These are phyloP conservation scores for Rhopalosiphum maidis DNA, from an alignment of 1,140 invertebrate genomes.

Conservation along the genomic window DNA sequence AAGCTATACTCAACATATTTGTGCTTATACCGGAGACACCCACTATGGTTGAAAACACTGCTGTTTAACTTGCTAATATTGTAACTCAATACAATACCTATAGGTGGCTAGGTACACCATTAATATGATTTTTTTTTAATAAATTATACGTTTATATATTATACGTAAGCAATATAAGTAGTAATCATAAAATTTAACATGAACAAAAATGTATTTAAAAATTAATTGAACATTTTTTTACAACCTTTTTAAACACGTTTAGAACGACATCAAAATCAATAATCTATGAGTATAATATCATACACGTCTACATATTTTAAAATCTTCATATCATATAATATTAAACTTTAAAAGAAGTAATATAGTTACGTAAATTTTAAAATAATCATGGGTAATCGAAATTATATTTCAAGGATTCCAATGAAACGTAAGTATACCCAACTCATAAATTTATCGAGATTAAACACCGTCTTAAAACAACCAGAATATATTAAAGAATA, in stretches of 20 bases:
- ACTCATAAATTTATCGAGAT: background rate
- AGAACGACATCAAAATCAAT: background rate
- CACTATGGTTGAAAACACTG: no score
- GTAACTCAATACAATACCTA: no score
- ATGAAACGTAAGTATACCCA: background rate
- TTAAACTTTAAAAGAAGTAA: background rate
- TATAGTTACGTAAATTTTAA: background rate
- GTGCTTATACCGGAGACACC: no score
- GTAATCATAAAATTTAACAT: background rate
- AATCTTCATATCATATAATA: background rate
- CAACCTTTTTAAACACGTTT: background rate
- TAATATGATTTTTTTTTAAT: no score
- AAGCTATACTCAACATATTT: no score
- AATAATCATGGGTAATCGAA: background rate
- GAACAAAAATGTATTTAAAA: background rate
- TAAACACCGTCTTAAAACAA: background rate
- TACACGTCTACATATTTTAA: background rate
- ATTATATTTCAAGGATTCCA: slow-evolving; percentile 8
- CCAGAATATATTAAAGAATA: background rate
- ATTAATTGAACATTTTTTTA: background rate
- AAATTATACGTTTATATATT: no score
- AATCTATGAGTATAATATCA: background rate
- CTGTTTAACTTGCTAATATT: no score
- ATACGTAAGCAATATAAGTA: no score
- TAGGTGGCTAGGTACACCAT: no score